Percentiles rank a stretch among this genome's conserved stretches.
Conservation (phyloP, 2,797 vertebrate species). For the Kryptolebias ocellatus region DNA sequence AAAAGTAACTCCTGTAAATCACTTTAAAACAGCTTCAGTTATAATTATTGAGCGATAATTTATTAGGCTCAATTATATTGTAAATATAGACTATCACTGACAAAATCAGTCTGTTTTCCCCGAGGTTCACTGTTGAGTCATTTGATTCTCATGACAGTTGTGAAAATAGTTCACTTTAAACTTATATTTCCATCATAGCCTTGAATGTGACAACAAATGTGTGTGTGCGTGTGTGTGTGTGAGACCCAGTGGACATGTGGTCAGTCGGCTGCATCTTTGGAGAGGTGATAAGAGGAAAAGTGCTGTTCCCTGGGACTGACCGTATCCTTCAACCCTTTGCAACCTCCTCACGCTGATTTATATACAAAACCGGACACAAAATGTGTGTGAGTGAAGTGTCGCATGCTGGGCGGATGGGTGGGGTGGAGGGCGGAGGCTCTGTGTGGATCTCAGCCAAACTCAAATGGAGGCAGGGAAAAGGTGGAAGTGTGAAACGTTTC, state of each 20-base stretch:
- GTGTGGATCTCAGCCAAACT: slow-evolving; percentile 45
- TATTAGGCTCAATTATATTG: too few species aligned
- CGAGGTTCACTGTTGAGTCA: too few species aligned
- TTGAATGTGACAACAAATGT: slow-evolving; percentile 12
- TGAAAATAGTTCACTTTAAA: too few species aligned
- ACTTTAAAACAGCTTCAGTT: too few species aligned
- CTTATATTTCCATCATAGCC: not conserved
- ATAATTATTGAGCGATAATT: too few species aligned
- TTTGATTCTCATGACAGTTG: too few species aligned
- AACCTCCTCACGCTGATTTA: slow-evolving; percentile 5
- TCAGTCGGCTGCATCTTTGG: slow-evolving; percentile 99
- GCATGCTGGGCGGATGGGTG: too few species aligned
- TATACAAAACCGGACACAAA: not conserved
- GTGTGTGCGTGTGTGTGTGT: slow-evolving; percentile 8
- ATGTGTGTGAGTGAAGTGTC: slow-evolving; percentile 15
- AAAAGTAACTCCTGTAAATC: too few species aligned
- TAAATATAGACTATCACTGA: too few species aligned
- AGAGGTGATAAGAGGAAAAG: slow-evolving; percentile 98
- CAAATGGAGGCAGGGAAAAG: slow-evolving; percentile 54
- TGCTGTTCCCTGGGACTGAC: slow-evolving; percentile 97
- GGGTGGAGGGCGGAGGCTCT: slow-evolving; percentile 8
- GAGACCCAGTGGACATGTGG: slow-evolving; percentile 97
- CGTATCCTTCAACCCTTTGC: slow-evolving; percentile 90
- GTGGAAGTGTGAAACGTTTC: slow-evolving; percentile 50
- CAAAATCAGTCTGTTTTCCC: too few species aligned